phyloP scores from a whole-genome alignment of 2,113 vertebrate genomes.

The Castor canadensis region DNA sequence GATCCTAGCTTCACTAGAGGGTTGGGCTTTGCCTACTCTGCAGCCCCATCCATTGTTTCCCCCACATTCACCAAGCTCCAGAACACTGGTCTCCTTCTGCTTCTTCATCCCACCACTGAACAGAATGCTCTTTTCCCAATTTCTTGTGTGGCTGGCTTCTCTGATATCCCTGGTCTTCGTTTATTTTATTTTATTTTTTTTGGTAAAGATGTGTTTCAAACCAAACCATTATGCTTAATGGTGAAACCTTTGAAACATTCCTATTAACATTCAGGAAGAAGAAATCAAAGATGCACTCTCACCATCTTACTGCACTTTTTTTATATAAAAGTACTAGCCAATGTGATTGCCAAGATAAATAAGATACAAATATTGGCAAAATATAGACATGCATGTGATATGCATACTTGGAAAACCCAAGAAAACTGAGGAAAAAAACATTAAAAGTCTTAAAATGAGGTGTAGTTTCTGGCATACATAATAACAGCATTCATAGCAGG shows the following conservation, averaged over 20 bases:
- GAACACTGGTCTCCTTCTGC: neutral
- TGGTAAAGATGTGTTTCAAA: neutral
- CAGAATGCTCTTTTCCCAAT: neutral
- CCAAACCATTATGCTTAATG: neutral
- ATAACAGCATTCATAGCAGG: neutral
- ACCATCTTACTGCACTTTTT: neutral
- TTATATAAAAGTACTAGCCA: neutral
- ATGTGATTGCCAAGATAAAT: neutral
- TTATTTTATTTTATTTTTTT: neutral
- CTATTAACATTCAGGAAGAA: neutral
- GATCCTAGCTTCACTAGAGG: neutral
- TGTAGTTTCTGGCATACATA: neutral
- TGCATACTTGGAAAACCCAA: neutral
- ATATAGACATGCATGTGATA: neutral
- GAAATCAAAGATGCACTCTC: neutral
- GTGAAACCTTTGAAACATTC: neutral
- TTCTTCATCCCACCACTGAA: neutral
- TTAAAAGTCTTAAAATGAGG: neutral
- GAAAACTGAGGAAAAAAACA: neutral
- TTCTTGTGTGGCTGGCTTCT: neutral
- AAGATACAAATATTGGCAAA: constrained; percentile 17
- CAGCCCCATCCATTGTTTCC: neutral
- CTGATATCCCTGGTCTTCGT: neutral
- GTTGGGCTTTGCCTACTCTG: neutral
- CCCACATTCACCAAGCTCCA: rapidly evolving